Evolutionary conservation across 1,140 invertebrate species (phyloP).

Genomic region (Aphaenogaster ashmeadi): DNA sequence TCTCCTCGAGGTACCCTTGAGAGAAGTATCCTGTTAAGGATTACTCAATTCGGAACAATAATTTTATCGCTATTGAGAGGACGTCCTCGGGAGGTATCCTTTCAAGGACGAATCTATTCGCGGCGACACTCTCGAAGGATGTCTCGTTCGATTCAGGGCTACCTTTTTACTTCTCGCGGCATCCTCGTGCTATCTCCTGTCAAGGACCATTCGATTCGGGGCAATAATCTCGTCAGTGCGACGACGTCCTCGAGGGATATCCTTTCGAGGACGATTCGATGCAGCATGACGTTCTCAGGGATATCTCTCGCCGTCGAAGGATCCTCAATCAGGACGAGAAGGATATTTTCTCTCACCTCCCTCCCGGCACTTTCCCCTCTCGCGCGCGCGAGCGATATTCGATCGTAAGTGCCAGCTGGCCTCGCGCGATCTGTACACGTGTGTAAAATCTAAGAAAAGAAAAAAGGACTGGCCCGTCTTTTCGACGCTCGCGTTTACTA

Average conservation of each 20-base stretch:
- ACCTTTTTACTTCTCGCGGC: neutral
- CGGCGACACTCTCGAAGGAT: neutral
- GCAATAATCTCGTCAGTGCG: neutral
- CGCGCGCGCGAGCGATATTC: neutral
- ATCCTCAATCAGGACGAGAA: conserved; percentile 36
- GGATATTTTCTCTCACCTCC: neutral
- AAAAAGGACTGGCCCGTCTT: conserved; percentile 72
- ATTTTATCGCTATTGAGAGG: neutral
- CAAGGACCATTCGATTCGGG: conserved; percentile 14
- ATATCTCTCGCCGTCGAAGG: neutral
- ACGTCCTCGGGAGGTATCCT: neutral
- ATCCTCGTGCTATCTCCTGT: neutral
- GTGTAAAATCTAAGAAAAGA: conserved; percentile 65
- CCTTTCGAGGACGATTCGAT: conserved; percentile 11
- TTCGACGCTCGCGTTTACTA: conserved; percentile 62
- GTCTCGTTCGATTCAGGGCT: neutral
- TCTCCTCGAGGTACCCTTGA: neutral
- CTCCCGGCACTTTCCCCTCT: conserved; percentile 46
- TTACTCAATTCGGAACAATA: conserved; percentile 20
- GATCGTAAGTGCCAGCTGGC: conserved; percentile 59
- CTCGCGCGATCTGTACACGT: conserved; percentile 58
- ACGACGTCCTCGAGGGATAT: neutral
- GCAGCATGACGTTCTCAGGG: neutral
- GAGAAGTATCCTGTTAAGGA: neutral
- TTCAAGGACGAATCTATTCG: conserved; percentile 14